Conservation (phyloP, 2,113 vertebrate species). For the Oenanthe melanoleuca region DNA sequence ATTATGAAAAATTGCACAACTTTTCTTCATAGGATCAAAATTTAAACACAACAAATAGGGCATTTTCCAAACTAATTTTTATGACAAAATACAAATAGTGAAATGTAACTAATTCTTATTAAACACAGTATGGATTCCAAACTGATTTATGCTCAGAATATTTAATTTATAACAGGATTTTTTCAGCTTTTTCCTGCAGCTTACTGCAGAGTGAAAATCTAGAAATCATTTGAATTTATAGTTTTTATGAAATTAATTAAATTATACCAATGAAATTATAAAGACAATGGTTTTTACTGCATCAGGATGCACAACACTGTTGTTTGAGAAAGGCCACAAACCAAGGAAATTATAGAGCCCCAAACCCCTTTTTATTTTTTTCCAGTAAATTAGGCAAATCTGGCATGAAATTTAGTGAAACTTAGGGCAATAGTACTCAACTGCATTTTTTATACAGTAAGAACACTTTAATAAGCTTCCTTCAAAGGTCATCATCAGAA, state of each 20-base stretch:
- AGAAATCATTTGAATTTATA: neutral
- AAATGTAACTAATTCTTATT: neutral
- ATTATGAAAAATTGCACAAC: neutral
- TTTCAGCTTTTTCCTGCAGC: neutral
- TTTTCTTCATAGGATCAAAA: neutral
- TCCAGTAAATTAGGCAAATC: neutral
- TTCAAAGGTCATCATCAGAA: neutral
- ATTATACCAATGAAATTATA: neutral
- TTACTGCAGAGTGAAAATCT: neutral
- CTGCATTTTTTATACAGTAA: neutral
- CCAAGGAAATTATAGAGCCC: neutral
- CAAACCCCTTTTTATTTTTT: neutral
- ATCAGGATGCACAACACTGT: neutral
- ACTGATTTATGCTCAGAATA: neutral
- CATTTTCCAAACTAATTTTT: neutral
- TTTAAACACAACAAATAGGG: neutral
- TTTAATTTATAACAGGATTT: neutral
- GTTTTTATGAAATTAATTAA: neutral
- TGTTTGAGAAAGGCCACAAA: neutral
- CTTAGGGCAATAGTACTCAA: neutral
- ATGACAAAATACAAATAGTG: neutral
- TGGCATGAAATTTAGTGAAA: neutral
- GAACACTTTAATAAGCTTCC: neutral
- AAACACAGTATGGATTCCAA: neutral
- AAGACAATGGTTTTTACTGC: neutral